These are phyloP conservation scores for Lipophrys pholis DNA, from an alignment of 2,113 vertebrate genomes.

Conservation along the genomic window DNA sequence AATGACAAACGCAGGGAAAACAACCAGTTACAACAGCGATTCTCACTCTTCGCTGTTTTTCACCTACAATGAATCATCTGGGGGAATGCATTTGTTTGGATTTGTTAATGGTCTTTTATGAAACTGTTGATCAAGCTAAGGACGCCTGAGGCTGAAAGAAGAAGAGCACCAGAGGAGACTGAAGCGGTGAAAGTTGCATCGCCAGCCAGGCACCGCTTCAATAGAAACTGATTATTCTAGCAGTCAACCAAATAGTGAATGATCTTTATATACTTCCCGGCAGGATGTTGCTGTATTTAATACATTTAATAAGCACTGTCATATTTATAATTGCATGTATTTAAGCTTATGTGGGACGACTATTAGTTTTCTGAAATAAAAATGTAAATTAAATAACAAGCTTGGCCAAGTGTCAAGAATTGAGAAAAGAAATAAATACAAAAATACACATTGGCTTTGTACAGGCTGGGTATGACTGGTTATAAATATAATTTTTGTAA, in stretches of 20 bases:
- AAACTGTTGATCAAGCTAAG: conserved; percentile 1
- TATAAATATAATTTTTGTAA: too few relatives aligned
- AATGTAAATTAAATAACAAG: background rate
- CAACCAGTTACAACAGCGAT: conserved; percentile 17
- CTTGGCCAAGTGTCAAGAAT: too few relatives aligned
- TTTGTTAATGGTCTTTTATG: background rate
- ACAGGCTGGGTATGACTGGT: too few relatives aligned
- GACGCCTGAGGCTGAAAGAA: conserved; percentile 6
- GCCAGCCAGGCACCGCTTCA: background rate
- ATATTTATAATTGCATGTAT: background rate
- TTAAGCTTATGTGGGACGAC: background rate
- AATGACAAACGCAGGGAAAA: conserved; percentile 54
- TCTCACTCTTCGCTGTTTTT: background rate
- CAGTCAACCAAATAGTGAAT: background rate
- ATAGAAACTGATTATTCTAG: background rate
- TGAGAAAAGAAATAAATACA: too few relatives aligned
- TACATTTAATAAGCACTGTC: background rate
- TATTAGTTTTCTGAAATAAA: background rate
- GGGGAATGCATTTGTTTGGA: background rate
- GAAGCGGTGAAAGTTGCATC: background rate
- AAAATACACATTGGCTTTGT: too few relatives aligned
- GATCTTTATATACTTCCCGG: background rate
- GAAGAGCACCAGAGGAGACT: background rate
- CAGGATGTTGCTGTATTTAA: background rate
- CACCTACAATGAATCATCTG: background rate